Evolutionary conservation across 2,888 invertebrate genomes (phyloP).

Genomic region (Microctonus hyperodae): DNA sequence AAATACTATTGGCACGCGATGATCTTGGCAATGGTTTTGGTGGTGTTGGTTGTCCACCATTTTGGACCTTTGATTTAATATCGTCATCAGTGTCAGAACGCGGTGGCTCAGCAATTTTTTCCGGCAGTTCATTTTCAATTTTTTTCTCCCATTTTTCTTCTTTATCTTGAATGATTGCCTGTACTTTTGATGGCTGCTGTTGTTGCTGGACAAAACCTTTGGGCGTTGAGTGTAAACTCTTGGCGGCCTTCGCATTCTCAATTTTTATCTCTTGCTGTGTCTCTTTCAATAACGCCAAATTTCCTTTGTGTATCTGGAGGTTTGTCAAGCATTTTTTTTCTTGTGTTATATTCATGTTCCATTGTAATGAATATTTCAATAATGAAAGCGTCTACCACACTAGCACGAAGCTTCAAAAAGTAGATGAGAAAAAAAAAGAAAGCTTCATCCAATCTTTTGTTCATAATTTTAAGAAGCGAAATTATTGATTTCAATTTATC

Average conservation of each 20-base stretch:
- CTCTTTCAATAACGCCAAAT: constrained; percentile 57
- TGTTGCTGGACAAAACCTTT: constrained; percentile 51
- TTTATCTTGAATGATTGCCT: constrained; percentile 42
- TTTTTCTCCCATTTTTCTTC: constrained; percentile 31
- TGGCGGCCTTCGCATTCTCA: constrained; percentile 51
- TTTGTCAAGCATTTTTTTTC: constrained; percentile 29
- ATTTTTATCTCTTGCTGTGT: constrained; percentile 56
- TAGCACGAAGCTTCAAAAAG: constrained; percentile 12
- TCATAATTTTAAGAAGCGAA: background rate
- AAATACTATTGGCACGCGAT: constrained; percentile 75
- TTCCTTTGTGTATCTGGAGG: constrained; percentile 61
- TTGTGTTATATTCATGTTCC: constrained; percentile 15
- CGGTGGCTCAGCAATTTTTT: constrained; percentile 42
- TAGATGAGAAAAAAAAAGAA: constrained; percentile 9
- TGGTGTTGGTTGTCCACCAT: constrained; percentile 65
- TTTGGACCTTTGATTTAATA: constrained; percentile 46
- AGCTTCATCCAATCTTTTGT: background rate
- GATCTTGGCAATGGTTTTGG: constrained; percentile 85
- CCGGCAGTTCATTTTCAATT: constrained; percentile 45
- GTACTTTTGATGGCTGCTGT: constrained; percentile 43
- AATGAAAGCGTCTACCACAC: constrained; percentile 25
- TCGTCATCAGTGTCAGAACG: constrained; percentile 37
- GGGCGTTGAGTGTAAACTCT: constrained; percentile 49
- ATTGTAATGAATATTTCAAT: constrained; percentile 21
- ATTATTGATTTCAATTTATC: background rate